Base-by-base conservation (phyloP, 2,113 vertebrate genomes). In the Phaetusa simplex region DNA sequence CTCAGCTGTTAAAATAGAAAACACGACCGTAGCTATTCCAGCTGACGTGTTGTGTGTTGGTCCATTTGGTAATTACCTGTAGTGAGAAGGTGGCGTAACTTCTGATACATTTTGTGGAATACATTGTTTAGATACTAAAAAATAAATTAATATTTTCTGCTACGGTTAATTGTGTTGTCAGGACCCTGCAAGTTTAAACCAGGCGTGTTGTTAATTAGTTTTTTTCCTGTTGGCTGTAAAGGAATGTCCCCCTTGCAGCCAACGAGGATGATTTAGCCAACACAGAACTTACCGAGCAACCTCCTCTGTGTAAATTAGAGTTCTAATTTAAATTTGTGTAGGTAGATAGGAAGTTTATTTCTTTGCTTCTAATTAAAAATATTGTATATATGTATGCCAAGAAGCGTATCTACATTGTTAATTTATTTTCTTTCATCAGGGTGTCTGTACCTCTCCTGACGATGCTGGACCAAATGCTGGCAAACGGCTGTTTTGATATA, bases 391-490 rank as follows among this genome's bases (percentile, higher is more conserved):
- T 38, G 22, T 50, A 8, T 91, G 86, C 82, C 85, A 95, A 62
- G 74, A 73, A 65, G 14, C 53, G 32, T 38, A 50, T 95, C 78
- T 86, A 66, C 47, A 18, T 66, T 69, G 65, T 59, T 81, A 38
- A 62, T 78, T 89, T 22, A 3, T 22, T 81, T 34, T 82, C 76
- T 96, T 70, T 85, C 58, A n/a, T 16, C 96, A 99, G 99, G 90
- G 99, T 99, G 32, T 99, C 98, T 5, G 88, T 99, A 17, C 99
- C 99, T 14, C 97, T 99, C 12, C 98, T 99, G 89, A 99, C 98
- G 95, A 99, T 99, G 98, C 95, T 99, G 95, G 99, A 99, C 97
- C 99, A 99, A 94, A 98, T 99, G 97, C 98, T 99, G 86, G 97
- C 98, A 3, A 98, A 98, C 0, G 97, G 98, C 90, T 99, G 98